Base-by-base conservation (phyloP, 2,113 vertebrate species). In the Tor tambroides region DNA sequence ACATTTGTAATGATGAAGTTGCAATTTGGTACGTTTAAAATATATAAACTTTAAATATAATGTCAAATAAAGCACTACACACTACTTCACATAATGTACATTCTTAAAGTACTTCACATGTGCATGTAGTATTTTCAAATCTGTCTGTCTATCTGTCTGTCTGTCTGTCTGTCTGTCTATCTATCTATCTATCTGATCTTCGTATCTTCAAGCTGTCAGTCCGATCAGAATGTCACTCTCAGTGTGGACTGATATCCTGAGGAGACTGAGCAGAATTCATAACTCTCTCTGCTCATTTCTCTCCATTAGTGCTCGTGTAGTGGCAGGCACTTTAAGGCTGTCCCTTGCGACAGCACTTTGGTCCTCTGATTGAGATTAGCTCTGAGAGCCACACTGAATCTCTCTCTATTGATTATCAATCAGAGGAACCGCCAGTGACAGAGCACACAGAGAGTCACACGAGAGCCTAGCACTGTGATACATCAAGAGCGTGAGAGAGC, bases 301-400 rank as follows among this genome's bases (percentile, higher is more conserved):
- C 86, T 82, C 81, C 85, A 87, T 89, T 90, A 90, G 86, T 11
- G 15, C 38, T 80, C 10, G 17, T 41, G 41, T 83, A 88, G 86
- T 74, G 84, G 81, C 54, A 84, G 79, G 56, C 79, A 88, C 86
- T 90, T 88, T 76, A 76, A 54, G 79, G 30, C n/a, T 59, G 77
- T 87, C 80, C 59, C 85, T 80, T 72, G 80, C 56, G 89, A 87
- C 81, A 80, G 21, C 65, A 65, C 43, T 80, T 87, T 85, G 77
- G 82, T 61, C 75, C 84, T 89, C 79, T n/a, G 61, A 89, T 88
- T 86, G 86, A 89, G 87, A 89, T 85, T 87, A 90, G n/a, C 65
- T 72, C 56, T 28, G 56, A 61, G 32, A 86, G 67, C 65, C 61
- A 86, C 63, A 86, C 51, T 38, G 17, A 32, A 88, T 63, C 41